Evolutionary conservation across 2,797 vertebrate genomes (phyloP).

Genomic region (Anguilla obscura): DNA sequence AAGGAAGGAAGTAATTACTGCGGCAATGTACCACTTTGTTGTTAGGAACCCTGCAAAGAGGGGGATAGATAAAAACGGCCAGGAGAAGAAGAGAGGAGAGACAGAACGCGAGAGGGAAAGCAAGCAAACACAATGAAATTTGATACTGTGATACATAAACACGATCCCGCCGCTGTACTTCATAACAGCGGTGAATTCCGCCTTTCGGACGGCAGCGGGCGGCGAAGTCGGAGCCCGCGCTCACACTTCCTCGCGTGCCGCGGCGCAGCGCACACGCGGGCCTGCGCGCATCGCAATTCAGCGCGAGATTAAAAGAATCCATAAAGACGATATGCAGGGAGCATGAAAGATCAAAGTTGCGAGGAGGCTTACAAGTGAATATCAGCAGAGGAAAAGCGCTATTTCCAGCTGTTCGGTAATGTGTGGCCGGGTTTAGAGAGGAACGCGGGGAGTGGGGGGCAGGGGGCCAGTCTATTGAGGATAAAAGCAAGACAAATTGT

Average conservation of each 20-base stretch:
- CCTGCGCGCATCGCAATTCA: conserved; percentile 36
- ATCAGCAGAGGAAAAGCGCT: background rate
- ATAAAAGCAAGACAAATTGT: conserved; percentile 9
- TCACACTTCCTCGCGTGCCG: background rate
- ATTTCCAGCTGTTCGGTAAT: background rate
- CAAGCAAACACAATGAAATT: background rate
- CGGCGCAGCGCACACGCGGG: too few species aligned
- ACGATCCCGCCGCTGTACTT: background rate
- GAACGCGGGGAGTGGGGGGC: background rate
- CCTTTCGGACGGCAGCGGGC: background rate
- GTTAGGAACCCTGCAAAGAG: conserved; percentile 38
- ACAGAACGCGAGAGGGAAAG: background rate
- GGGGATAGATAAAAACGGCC: conserved; percentile 21
- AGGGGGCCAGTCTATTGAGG: background rate
- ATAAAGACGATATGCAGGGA: conserved; percentile 26
- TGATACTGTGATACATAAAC: conserved; percentile 6
- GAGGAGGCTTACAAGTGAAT: conserved; percentile 36
- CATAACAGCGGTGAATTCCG: background rate
- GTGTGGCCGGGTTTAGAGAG: background rate
- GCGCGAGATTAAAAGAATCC: conserved; percentile 40
- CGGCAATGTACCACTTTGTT: conserved; percentile 41
- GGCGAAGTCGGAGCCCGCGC: background rate
- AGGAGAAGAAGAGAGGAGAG: background rate
- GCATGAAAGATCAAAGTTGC: conserved; percentile 40
- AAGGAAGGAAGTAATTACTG: conserved; percentile 51